A percentile compares a stretch with the other conserved stretches of the same genome.
Evolutionary conservation across 2,797 vertebrate genomes (phyloP).

Genomic region (Enteromius paludinosus): DNA sequence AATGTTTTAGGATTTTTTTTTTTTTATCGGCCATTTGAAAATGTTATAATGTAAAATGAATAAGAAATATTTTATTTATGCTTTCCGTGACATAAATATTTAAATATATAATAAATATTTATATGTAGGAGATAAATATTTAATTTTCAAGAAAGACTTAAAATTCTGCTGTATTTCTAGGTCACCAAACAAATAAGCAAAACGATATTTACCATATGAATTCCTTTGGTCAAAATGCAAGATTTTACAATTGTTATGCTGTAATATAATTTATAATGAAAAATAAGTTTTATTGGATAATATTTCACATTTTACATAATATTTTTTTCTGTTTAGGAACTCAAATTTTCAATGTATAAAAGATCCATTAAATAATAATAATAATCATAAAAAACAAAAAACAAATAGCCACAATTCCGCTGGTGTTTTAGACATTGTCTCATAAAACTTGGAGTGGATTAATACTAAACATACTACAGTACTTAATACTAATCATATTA

Average conservation of each 20-base stretch:
- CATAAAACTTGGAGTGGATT: not conserved
- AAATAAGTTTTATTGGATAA: not conserved
- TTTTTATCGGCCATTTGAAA: not conserved
- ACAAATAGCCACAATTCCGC: not conserved
- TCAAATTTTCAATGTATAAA: too few relatives aligned
- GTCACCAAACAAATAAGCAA: constrained; percentile 9
- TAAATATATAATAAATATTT: constrained; percentile 60
- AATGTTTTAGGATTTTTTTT: not conserved
- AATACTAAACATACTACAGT: not conserved
- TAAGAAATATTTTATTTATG: constrained; percentile 80
- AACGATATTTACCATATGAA: not conserved
- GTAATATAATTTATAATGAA: not conserved
- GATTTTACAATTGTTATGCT: not conserved
- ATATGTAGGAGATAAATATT: constrained; percentile 74
- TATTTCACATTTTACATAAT: not conserved
- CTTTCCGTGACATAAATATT: constrained; percentile 69
- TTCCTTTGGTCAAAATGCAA: not conserved
- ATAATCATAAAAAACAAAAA: too few relatives aligned
- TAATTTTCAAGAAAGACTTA: constrained; percentile 71
- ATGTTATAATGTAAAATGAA: not conserved
- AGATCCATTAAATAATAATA: too few relatives aligned
- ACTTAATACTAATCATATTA: not conserved
- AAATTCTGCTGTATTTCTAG: constrained; percentile 15
- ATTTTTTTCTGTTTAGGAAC: not conserved
- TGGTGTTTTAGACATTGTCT: not conserved